A percentile compares a stretch with the other conserved stretches of the same genome.
These are phyloP conservation scores for Montipora efflorescens DNA, from an alignment of 64 coral and sea anemone species.

Conservation along the genomic window DNA sequence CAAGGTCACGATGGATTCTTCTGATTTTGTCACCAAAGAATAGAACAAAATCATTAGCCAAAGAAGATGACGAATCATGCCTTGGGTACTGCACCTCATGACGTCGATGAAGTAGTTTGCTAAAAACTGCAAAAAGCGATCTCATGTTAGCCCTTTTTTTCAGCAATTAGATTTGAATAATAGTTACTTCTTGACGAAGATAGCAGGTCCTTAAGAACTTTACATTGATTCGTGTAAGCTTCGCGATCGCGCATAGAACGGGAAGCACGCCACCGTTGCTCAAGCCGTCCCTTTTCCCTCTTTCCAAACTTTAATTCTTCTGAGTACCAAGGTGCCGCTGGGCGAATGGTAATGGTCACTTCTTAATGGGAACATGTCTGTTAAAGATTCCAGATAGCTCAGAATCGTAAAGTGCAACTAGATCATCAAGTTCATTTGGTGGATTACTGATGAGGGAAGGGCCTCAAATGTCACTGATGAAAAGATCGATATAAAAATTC, in stretches of 20 bases:
- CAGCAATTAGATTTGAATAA: neutral
- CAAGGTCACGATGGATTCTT: neutral
- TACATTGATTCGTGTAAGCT: neutral
- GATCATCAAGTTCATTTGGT: neutral
- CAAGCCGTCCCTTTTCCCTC: neutral
- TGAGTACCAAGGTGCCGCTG: conserved; percentile 21
- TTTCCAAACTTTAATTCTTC: conserved; percentile 20
- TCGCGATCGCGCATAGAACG: neutral
- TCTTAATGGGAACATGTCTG: neutral
- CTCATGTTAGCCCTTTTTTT: neutral
- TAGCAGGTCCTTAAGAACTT: conserved; percentile 7
- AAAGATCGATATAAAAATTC: neutral
- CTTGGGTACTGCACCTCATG: neutral
- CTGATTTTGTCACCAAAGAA: neutral
- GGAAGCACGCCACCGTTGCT: conserved; percentile 7
- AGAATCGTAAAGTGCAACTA: neutral
- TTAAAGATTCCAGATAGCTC: neutral
- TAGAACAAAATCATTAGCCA: neutral
- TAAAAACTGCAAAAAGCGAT: neutral
- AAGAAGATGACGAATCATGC: neutral
- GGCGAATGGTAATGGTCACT: conserved; percentile 13
- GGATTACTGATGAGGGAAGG: neutral
- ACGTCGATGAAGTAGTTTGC: conserved; percentile 1
- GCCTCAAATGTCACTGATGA: neutral
- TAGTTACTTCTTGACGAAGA: neutral